Evolutionary conservation across 1,140 invertebrate species (phyloP).

Genomic region (Nasonia longicornis): DNA sequence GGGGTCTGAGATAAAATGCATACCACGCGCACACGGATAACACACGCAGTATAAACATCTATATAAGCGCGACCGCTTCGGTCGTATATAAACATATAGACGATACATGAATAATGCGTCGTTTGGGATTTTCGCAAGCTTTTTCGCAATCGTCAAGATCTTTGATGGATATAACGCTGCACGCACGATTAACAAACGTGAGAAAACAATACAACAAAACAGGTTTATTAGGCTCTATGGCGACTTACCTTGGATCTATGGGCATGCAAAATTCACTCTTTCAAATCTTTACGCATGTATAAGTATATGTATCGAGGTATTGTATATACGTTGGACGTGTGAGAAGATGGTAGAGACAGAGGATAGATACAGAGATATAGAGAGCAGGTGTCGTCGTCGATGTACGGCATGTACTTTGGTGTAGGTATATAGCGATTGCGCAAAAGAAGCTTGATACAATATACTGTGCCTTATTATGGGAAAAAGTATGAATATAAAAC

Average conservation of each 20-base stretch:
- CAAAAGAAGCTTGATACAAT: background rate
- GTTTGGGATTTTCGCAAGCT: background rate
- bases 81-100: background rate
- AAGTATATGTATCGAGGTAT: background rate
- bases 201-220: too few species aligned
- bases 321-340: background rate
- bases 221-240: background rate
- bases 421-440: background rate
- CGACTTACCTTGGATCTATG: background rate
- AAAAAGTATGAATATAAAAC: background rate
- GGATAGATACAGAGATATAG: background rate
- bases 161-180: background rate
- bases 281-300: background rate
- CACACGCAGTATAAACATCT: background rate
- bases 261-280: background rate
- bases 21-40: background rate
- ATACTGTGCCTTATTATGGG: background rate
- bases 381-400: background rate
- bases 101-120: background rate
- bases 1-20: conserved; percentile 6
- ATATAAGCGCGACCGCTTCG: background rate
- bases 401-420: background rate
- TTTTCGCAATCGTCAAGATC: background rate
- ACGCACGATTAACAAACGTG: too few species aligned
- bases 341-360: background rate